Conservation (phyloP, 2,888 invertebrate species). For the Drosophila pseudotakahashii region DNA sequence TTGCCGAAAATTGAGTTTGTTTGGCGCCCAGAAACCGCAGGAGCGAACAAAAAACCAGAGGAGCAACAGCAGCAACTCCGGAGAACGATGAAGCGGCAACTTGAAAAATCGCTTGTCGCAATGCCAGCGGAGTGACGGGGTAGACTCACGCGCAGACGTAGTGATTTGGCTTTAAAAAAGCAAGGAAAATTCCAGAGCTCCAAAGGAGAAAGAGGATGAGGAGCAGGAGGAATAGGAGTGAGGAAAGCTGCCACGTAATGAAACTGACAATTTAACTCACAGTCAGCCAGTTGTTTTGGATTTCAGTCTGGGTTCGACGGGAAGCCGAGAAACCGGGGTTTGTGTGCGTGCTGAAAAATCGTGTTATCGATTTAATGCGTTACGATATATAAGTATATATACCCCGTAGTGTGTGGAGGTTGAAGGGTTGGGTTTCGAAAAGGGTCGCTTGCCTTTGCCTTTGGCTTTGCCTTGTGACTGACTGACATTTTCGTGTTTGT, state of each 20-base stretch:
- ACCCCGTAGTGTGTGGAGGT: constrained; percentile 7
- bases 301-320: constrained; percentile 16
- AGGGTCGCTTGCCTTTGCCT: constrained; percentile 35
- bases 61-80: constrained; percentile 42
- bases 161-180: constrained; percentile 71
- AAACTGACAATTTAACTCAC: constrained; percentile 79
- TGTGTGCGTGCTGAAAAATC: constrained; percentile 76
- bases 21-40: constrained; percentile 57
- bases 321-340: constrained; percentile 38
- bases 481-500: constrained; percentile 64
- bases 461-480: constrained; percentile 52
- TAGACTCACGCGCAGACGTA: constrained; percentile 66
- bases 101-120: constrained; percentile 80
- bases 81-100: constrained; percentile 67
- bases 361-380: constrained; percentile 80
- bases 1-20: constrained; percentile 63
- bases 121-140: constrained; percentile 37
- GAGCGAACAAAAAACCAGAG: constrained; percentile 38
- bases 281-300: constrained; percentile 52
- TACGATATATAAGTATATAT: constrained; percentile 24
- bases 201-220: background rate
- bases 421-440: constrained; percentile 56
- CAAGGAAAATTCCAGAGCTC: constrained; percentile 14
- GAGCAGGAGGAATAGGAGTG: constrained; percentile 1
- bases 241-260: constrained; percentile 67